A percentile compares a stretch with the other conserved stretches of the same genome.
phyloP scores from a whole-genome alignment of 1,140 invertebrate species.

The Aphaenogaster floridana region DNA sequence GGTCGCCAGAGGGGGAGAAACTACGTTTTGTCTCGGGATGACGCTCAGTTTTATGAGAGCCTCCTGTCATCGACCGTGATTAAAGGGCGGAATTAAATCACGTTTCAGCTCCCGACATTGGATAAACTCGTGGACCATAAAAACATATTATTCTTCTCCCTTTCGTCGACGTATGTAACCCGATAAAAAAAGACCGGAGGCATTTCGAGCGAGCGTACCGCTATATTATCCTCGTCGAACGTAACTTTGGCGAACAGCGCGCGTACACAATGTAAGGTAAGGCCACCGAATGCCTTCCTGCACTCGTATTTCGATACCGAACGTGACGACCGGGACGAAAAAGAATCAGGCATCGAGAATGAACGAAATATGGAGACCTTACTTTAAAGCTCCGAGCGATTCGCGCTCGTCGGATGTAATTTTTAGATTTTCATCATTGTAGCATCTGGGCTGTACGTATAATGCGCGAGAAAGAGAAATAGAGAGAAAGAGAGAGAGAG shows the following conservation, averaged over 20 bases:
- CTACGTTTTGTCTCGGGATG: conserved; percentile 46
- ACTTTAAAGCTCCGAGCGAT: background rate
- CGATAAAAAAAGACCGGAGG: conserved; percentile 27
- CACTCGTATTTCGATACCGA: background rate
- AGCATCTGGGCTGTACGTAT: background rate
- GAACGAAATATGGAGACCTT: background rate
- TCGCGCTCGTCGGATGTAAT: background rate
- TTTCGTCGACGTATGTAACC: background rate
- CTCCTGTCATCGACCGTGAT: conserved; percentile 36
- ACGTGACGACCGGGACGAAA: background rate
- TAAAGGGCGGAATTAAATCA: conserved; percentile 51
- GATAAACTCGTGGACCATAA: conserved; percentile 29
- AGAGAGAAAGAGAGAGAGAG: background rate
- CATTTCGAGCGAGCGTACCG: background rate
- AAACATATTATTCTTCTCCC: conserved; percentile 27
- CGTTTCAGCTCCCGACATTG: conserved; percentile 3
- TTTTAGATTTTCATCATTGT: conserved; percentile 24
- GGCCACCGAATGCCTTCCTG: background rate
- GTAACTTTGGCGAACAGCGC: background rate
- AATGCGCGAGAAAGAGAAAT: background rate
- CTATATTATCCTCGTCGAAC: conserved; percentile 31
- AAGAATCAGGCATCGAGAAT: background rate
- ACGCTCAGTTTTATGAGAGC: conserved; percentile 31
- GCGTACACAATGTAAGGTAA: background rate
- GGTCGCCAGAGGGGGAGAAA: background rate